These are phyloP conservation scores for Dermatophagoides farinae DNA, from an alignment of 1,140 invertebrate species.

Conservation along the genomic window DNA sequence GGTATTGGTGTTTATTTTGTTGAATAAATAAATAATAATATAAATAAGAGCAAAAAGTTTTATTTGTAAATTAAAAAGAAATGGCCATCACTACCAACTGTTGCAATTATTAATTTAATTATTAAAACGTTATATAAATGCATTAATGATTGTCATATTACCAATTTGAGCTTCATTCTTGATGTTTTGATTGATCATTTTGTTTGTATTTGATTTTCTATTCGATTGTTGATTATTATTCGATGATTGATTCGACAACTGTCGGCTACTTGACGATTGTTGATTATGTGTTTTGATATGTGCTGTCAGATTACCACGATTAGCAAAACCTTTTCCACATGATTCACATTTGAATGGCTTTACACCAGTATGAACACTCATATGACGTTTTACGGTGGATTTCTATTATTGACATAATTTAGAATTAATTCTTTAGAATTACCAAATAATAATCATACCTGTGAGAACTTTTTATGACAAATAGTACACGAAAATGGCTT, in stretches of 20 bases:
- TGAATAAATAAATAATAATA: too few species aligned
- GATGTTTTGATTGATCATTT: too few species aligned
- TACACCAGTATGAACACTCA: slow-evolving; percentile 83
- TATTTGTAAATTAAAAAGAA: too few species aligned
- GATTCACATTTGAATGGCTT: slow-evolving; percentile 74
- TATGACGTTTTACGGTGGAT: slow-evolving; percentile 83
- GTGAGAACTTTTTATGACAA: slow-evolving; percentile 38
- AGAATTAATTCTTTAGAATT: background rate
- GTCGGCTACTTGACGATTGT: slow-evolving; percentile 4
- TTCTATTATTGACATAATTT: slow-evolving; percentile 23
- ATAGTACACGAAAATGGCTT: slow-evolving; percentile 34
- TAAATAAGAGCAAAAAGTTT: too few species aligned
- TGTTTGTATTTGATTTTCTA: background rate
- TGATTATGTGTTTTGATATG: slow-evolving; percentile 79
- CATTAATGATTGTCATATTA: background rate
- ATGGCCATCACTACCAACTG: too few species aligned
- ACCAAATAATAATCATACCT: background rate
- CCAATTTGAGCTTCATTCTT: background rate
- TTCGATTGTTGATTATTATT: background rate
- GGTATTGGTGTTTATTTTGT: too few species aligned
- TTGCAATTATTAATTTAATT: too few species aligned
- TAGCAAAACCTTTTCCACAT: slow-evolving; percentile 78
- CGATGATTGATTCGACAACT: background rate
- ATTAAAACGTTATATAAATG: too few species aligned
- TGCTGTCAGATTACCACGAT: slow-evolving; percentile 91